Conservation (phyloP, 2,888 invertebrate genomes). For the Chrysolina americana region DNA sequence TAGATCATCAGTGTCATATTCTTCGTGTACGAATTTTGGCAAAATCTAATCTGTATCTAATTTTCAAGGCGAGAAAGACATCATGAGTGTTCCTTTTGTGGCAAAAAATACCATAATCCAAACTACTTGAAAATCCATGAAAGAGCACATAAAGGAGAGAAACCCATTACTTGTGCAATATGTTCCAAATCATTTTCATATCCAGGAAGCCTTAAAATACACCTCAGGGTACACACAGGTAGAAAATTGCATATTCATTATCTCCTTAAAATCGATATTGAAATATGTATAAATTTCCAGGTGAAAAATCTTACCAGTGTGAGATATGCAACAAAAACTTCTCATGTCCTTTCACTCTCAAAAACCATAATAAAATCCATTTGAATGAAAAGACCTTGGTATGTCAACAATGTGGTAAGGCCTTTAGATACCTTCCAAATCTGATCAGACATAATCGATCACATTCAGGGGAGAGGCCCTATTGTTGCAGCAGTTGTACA, state of each 20-base stretch:
- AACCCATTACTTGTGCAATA: conserved; percentile 57
- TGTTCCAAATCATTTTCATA: conserved; percentile 61
- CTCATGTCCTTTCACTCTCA: conserved; percentile 59
- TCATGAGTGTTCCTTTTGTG: conserved; percentile 58
- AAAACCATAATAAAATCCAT: conserved; percentile 62
- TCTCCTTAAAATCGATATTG: too few species aligned
- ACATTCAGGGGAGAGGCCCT: conserved; percentile 64
- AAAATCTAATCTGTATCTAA: too few species aligned
- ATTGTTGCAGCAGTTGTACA: conserved; percentile 57
- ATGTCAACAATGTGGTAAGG: conserved; percentile 62
- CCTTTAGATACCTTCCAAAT: conserved; percentile 62
- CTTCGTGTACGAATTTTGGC: too few species aligned
- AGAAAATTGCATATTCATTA: conserved; percentile 9
- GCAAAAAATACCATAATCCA: conserved; percentile 59
- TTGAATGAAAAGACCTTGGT: conserved; percentile 61
- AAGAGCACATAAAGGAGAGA: conserved; percentile 61
- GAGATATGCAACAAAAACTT: conserved; percentile 60
- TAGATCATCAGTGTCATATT: too few species aligned
- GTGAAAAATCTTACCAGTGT: conserved; percentile 60
- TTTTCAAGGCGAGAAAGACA: conserved; percentile 51
- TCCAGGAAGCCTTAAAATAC: conserved; percentile 60
- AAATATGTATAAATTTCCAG: too few species aligned
- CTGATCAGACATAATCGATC: conserved; percentile 60
- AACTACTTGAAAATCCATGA: conserved; percentile 59
- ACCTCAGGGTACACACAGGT: conserved; percentile 61